Evolutionary conservation across 2,888 invertebrate genomes (phyloP).

Genomic region (Ischnus inquisitorius): DNA sequence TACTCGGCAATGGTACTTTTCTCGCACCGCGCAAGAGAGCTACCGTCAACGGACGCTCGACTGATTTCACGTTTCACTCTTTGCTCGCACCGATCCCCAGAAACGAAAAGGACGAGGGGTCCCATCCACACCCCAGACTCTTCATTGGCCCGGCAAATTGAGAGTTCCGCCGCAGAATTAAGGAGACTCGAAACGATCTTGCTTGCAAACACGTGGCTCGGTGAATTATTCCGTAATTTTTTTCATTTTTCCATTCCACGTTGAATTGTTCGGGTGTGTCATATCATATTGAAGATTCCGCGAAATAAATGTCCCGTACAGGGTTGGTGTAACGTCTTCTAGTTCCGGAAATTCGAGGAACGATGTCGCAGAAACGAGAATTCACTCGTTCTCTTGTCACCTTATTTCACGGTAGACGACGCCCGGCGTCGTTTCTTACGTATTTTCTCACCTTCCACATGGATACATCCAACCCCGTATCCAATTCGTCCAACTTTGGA

Average conservation of each 20-base stretch:
- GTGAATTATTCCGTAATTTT: too few species aligned
- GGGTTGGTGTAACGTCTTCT: constrained; percentile 2
- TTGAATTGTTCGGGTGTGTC: too few species aligned
- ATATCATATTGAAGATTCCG: background rate
- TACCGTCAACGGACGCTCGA: too few species aligned
- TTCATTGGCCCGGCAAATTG: constrained; percentile 80
- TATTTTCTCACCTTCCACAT: constrained; percentile 56
- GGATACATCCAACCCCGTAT: constrained; percentile 57
- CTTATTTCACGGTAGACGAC: constrained; percentile 5
- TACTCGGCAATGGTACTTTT: background rate
- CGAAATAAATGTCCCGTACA: constrained; percentile 25
- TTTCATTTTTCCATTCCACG: too few species aligned
- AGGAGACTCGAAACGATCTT: constrained; percentile 70
- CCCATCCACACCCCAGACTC: constrained; percentile 56
- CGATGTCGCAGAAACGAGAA: background rate
- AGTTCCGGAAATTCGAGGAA: background rate
- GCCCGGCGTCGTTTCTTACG: constrained; percentile 18
- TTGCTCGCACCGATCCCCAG: constrained; percentile 69
- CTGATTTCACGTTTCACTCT: constrained; percentile 32
- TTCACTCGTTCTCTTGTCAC: constrained; percentile 6
- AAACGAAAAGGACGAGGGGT: constrained; percentile 49
- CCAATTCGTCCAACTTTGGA: constrained; percentile 57
- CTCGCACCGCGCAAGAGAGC: background rate
- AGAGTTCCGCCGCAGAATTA: constrained; percentile 73
- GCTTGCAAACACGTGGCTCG: background rate